Base-by-base conservation (phyloP, 2,888 invertebrate species). In the Dorcus hopei region DNA sequence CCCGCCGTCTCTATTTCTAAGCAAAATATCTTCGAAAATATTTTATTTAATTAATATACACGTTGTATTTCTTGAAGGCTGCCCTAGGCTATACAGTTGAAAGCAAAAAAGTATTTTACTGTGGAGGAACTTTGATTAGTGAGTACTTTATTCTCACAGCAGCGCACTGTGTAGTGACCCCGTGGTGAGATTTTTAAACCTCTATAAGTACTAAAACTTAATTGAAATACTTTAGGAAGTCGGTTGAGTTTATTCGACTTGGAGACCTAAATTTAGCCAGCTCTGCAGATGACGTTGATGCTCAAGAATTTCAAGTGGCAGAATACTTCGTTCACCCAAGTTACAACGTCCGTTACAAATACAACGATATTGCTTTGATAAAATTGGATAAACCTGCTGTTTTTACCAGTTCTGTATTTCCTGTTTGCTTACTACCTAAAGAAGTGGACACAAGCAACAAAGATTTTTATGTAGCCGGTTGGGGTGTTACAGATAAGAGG, bases 71-170 rank as follows among this genome's bases (percentile, higher is more conserved):
- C n/a, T n/a, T n/a, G n/a, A n/a, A 74, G 74, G 75, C 75, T 43
- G 71, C 73, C 38, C 61, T 76, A 42, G 75, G 75, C 1, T 75
- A 69, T 61, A 73, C 71, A 33, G 62, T 58, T 39, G 57, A 54
- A 47, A 59, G 70, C 14, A 68, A 72, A 0, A 79, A 81, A 59
- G 61, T 67, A 0, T 86, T 84, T 80, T 68, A 70, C 1, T 90
- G 90, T 66, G 89, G 89, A 0, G 90, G 89, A 0, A 82, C 84
- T 8, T 77, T 90, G 7, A 83, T 90, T 54, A 85, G 85, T 54
- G 70, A 85, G 1, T 77, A 78, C 4, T 87, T 82, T 71, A 83
- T 90, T 38, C 70, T 90, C 3, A 87, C 88, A 0, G 89, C 88
- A 0, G 88, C 86, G 0, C 89, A 89, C 71, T 90, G 89, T 65